phyloP scores from a whole-genome alignment of 64 coral and sea anemone genomes.

The Dendrophyllia cribrosa region DNA sequence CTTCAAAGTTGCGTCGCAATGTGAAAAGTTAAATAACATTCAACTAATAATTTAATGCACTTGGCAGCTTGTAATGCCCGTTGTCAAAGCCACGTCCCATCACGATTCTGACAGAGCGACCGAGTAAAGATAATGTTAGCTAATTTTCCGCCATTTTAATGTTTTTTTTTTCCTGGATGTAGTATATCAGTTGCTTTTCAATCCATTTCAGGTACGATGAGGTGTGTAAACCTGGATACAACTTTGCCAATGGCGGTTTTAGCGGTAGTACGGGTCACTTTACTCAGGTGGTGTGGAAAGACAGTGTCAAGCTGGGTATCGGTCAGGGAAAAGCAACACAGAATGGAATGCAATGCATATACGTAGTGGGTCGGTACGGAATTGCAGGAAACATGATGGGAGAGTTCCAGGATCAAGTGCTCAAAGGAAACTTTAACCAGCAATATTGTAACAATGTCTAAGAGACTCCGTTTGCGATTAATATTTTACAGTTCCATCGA shows the following conservation, averaged over 20 bases:
- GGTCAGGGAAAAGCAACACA: constrained; percentile 46
- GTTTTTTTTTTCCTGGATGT: neutral
- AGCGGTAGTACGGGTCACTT: constrained; percentile 54
- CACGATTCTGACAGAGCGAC: too few species aligned
- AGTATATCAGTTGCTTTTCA: neutral
- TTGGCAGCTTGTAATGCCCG: too few species aligned
- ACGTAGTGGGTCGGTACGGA: constrained; percentile 55
- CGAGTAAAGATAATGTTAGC: too few species aligned
- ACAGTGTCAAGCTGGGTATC: constrained; percentile 52
- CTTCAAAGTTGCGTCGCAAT: too few species aligned
- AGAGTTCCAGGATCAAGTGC: constrained; percentile 50
- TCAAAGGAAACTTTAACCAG: constrained; percentile 48
- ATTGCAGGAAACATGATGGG: constrained; percentile 51
- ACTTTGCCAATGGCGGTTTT: constrained; percentile 45
- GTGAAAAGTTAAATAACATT: too few species aligned
- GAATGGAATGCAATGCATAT: constrained; percentile 64
- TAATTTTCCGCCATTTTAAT: neutral
- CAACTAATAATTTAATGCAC: too few species aligned
- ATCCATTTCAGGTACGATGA: constrained; percentile 60
- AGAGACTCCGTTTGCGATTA: neutral
- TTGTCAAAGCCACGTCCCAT: too few species aligned
- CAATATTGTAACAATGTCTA: constrained; percentile 56
- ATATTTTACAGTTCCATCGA: too few species aligned
- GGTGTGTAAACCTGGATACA: constrained; percentile 49
- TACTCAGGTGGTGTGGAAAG: constrained; percentile 66